Conservation (phyloP, 2,888 invertebrate genomes). For the Bunonema sp. region DNA sequence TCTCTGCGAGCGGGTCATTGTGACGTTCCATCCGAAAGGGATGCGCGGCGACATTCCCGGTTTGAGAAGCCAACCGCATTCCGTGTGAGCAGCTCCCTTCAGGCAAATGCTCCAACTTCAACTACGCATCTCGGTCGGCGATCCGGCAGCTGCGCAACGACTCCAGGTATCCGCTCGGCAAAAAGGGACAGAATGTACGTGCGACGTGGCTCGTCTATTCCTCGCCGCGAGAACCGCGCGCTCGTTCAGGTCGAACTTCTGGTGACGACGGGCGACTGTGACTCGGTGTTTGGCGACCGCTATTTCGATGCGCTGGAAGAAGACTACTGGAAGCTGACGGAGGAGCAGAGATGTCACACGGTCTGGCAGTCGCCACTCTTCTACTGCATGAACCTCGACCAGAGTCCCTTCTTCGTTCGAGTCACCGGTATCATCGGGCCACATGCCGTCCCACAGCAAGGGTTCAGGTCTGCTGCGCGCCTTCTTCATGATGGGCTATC, state of each 20-base stretch:
- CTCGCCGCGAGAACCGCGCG: too few species aligned
- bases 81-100: slow-evolving; percentile 4
- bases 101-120: slow-evolving; percentile 35
- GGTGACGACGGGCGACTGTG: slow-evolving; percentile 36
- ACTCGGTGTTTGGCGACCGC: slow-evolving; percentile 28
- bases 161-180: too few species aligned
- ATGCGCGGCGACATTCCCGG: slow-evolving; percentile 33
- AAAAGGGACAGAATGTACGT: too few species aligned
- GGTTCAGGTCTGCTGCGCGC: slow-evolving; percentile 10
- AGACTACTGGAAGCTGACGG: slow-evolving; percentile 26
- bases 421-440: slow-evolving; percentile 23
- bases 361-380: slow-evolving; percentile 37
- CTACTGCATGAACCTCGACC: slow-evolving; percentile 31
- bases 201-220: too few species aligned
- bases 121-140: slow-evolving; percentile 25
- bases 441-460: slow-evolving; percentile 2
- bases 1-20: slow-evolving; percentile 26
- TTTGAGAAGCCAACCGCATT: slow-evolving; percentile 2
- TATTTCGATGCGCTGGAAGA: slow-evolving; percentile 35
- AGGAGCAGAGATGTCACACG: slow-evolving; percentile 17
- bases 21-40: slow-evolving; percentile 32
- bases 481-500: slow-evolving; percentile 36
- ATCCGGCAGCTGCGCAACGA: slow-evolving; percentile 18
- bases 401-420: slow-evolving; percentile 33
- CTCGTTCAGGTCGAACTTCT: slow-evolving; percentile 24